These are phyloP conservation scores for Drosophila koepferae DNA, from an alignment of 2,888 invertebrate genomes.

Conservation along the genomic window DNA sequence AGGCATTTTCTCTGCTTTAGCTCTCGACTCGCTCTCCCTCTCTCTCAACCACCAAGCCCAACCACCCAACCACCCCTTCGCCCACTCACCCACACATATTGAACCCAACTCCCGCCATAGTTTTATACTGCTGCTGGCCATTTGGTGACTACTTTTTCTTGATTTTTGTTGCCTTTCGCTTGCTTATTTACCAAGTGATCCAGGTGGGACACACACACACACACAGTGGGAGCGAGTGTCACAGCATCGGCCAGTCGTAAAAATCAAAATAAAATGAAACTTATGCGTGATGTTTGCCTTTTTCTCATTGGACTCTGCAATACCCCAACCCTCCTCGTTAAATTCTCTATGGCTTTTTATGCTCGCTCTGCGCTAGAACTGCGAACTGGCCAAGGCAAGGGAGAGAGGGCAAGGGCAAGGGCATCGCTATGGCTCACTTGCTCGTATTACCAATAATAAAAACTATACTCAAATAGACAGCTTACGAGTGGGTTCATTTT, in stretches of 20 bases:
- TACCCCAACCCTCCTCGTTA: background rate
- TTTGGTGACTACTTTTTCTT: constrained; percentile 56
- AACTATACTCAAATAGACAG: constrained; percentile 39
- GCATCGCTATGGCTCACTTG: constrained; percentile 23
- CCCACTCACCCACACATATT: constrained; percentile 2
- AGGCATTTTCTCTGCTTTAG: constrained; percentile 82
- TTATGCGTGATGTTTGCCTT: constrained; percentile 80
- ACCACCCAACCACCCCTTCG: constrained; percentile 2
- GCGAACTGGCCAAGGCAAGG: background rate
- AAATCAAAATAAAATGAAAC: constrained; percentile 84
- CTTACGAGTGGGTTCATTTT: background rate
- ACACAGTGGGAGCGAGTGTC: constrained; percentile 42
- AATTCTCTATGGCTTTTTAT: constrained; percentile 24
- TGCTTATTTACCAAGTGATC: constrained; percentile 80
- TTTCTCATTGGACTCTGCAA: constrained; percentile 49
- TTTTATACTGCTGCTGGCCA: constrained; percentile 27
- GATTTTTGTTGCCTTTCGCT: constrained; percentile 63
- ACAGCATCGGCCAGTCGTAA: constrained; percentile 70
- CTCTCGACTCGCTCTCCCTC: constrained; percentile 25
- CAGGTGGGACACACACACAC: constrained; percentile 80
- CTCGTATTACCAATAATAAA: constrained; percentile 49
- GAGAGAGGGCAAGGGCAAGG: no score
- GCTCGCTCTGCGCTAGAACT: constrained; percentile 19
- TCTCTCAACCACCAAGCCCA: no score
- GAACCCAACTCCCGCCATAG: constrained; percentile 9